These are phyloP conservation scores for Phymanthus crucifer DNA, from an alignment of 92 coral and sea anemone genomes.

Conservation along the genomic window DNA sequence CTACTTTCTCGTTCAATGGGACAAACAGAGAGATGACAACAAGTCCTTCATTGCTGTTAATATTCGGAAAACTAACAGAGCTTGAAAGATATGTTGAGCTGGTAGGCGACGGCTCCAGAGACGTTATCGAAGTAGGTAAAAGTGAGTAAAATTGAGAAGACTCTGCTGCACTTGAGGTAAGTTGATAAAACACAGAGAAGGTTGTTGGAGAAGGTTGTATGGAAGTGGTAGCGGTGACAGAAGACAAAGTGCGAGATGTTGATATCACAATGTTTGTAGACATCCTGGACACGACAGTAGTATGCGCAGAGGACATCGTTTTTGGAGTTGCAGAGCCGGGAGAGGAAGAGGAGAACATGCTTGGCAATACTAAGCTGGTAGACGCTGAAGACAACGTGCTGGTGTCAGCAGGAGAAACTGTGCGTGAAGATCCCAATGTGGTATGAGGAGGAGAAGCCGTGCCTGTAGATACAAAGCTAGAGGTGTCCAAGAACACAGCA, in stretches of 20 bases:
- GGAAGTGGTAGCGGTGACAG: not conserved
- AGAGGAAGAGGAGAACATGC: no score
- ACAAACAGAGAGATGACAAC: constrained; percentile 48
- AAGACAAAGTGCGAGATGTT: not conserved
- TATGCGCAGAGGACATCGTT: no score
- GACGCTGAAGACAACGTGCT: no score
- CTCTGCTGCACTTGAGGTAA: not conserved
- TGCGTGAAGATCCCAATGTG: no score
- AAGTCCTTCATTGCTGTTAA: constrained; percentile 56
- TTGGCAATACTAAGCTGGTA: no score
- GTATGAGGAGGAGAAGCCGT: no score
- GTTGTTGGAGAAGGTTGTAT: not conserved
- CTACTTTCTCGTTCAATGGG: constrained; percentile 41
- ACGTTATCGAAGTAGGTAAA: not conserved
- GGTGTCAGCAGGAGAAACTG: no score
- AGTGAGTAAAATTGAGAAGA: not conserved
- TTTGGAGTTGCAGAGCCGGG: not conserved
- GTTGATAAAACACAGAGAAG: not conserved
- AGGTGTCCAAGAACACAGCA: no score
- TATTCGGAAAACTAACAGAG: constrained; percentile 17
- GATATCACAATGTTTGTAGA: not conserved
- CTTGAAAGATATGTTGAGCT: not conserved
- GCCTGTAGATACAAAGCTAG: no score
- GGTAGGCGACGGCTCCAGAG: constrained; percentile 20
- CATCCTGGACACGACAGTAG: not conserved